phyloP scores from a whole-genome alignment of 2,797 vertebrate species.

The Babyrousa celebensis region DNA sequence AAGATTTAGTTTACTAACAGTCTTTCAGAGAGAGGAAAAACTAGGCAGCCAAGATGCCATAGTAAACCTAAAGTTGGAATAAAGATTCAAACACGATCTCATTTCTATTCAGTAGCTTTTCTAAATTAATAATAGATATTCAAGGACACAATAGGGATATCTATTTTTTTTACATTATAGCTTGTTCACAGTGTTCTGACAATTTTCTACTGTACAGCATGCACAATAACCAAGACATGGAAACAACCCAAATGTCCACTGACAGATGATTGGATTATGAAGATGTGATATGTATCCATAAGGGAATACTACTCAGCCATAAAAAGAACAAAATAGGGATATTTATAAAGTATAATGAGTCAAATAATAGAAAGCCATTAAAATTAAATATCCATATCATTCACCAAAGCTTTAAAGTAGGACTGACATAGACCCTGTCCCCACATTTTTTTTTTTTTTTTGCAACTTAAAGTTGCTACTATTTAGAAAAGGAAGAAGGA shows the following conservation, averaged over 20 bases:
- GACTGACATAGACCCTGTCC: background rate
- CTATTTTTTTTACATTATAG: background rate
- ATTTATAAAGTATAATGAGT: background rate
- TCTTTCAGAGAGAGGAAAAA: background rate
- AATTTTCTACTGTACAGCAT: no score
- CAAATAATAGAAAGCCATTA: background rate
- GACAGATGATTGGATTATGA: no score
- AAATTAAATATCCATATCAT: background rate
- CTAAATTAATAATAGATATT: background rate
- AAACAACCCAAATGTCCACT: no score
- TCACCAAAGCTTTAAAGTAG: background rate
- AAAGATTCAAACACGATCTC: background rate
- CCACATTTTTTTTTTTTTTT: background rate
- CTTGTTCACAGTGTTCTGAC: no score
- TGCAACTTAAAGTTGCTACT: background rate
- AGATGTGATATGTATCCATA: no score
- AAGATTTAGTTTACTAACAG: background rate
- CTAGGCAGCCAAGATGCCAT: background rate
- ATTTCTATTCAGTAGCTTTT: background rate
- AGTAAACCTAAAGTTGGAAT: background rate
- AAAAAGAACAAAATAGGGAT: background rate
- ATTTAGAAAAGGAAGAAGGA: background rate
- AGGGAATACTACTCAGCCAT: no score
- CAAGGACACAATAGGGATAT: background rate
- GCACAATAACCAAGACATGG: no score